A percentile compares a stretch with the other conserved stretches of the same genome.
phyloP scores from a whole-genome alignment of 2,113 vertebrate species.

The Ellobius talpinus region DNA sequence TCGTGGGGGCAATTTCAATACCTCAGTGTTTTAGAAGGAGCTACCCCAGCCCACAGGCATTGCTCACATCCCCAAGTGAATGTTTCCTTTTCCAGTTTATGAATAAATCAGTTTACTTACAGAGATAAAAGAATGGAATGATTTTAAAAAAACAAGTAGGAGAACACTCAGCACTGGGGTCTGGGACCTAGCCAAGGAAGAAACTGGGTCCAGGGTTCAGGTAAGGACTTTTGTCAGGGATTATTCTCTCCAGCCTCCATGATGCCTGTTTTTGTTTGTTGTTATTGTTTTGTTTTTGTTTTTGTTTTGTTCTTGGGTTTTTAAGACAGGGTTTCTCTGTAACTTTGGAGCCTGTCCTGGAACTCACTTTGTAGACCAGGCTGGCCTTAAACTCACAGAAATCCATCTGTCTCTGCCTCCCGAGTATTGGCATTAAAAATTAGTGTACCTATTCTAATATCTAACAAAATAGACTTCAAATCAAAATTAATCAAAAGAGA shows the following conservation, averaged over 20 bases:
- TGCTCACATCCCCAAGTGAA: neutral
- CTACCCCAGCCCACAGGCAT: neutral
- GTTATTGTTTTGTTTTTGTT: too few species aligned
- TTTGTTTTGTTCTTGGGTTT: too few species aligned
- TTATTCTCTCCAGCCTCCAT: neutral
- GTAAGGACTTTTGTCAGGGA: neutral
- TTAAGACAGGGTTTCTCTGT: too few species aligned
- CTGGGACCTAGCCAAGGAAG: neutral
- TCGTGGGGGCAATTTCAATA: slow-evolving; percentile 41
- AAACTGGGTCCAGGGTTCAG: neutral
- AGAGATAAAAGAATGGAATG: slow-evolving; percentile 48
- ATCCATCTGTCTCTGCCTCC: too few species aligned
- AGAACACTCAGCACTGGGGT: neutral
- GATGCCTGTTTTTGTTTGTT: neutral
- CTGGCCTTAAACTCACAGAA: too few species aligned
- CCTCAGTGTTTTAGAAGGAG: neutral
- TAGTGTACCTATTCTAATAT: too few species aligned
- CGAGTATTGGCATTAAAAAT: too few species aligned
- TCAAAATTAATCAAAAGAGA: too few species aligned
- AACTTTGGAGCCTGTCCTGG: too few species aligned
- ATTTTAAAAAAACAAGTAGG: neutral
- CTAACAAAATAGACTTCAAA: too few species aligned
- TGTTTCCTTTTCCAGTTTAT: neutral
- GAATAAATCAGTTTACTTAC: slow-evolving; percentile 18
- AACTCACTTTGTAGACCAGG: too few species aligned